Evolutionary conservation across 2,113 vertebrate genomes (phyloP).

Genomic region (Sitta europaea): DNA sequence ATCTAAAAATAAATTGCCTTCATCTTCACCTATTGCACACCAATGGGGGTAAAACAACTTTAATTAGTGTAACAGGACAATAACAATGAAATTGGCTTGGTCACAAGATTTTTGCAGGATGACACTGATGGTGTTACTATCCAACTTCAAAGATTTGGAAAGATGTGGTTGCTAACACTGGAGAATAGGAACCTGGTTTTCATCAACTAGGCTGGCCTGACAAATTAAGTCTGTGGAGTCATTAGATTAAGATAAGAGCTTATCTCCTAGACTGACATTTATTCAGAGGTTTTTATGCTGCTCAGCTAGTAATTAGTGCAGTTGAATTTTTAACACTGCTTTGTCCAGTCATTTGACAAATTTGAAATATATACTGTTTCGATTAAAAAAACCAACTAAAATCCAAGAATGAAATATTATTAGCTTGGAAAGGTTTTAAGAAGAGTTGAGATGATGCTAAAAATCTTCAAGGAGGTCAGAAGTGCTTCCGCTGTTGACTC

Average conservation of each 20-base stretch:
- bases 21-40: conserved; percentile 67
- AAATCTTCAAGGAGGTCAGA: conserved; percentile 30
- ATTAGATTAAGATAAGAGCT: conserved; percentile 99
- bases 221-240: conserved; percentile 95
- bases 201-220: conserved; percentile 88
- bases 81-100: conserved; percentile 80
- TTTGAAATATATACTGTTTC: conserved; percentile 34
- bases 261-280: conserved; percentile 95
- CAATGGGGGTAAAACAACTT: conserved; percentile 61
- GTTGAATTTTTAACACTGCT: conserved; percentile 84
- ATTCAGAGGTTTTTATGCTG: conserved; percentile 89
- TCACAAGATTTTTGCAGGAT: conserved; percentile 80
- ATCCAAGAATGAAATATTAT: conserved; percentile 23
- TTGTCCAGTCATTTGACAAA: conserved; percentile 74
- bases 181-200: conserved; percentile 86
- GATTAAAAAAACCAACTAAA: conserved; percentile 34
- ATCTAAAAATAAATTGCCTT: conserved; percentile 72
- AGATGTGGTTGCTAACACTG: conserved; percentile 87
- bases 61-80: conserved; percentile 80
- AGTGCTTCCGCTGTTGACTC: conserved; percentile 42
- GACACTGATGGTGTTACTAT: conserved; percentile 80
- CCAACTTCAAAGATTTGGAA: conserved; percentile 85
- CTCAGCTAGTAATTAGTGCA: conserved; percentile 90
- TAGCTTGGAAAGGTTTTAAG: conserved; percentile 52
- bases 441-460: conserved; percentile 43